These are phyloP conservation scores for Cephalopachus bancanus DNA, from an alignment of 2,797 vertebrate species.

Conservation along the genomic window DNA sequence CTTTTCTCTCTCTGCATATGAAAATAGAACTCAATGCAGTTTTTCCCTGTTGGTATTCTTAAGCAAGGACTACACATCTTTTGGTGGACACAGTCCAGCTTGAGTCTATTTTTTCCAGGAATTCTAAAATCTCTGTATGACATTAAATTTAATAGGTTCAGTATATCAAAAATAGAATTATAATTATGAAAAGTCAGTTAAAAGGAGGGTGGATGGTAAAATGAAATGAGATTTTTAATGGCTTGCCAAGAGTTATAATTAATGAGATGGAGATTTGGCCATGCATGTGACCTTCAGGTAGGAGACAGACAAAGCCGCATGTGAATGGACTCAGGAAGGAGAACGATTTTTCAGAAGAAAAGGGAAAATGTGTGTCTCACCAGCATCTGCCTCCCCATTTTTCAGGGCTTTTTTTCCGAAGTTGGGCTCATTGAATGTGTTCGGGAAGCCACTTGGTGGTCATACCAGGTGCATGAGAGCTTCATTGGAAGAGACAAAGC, in stretches of 20 bases:
- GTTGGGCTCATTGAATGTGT: background rate
- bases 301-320: background rate
- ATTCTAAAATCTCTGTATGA: conserved; percentile 55
- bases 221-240: conserved; percentile 80
- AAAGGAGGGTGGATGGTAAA: conserved; percentile 62
- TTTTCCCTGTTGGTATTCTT: background rate
- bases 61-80: background rate
- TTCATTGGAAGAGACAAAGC: background rate
- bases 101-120: conserved; percentile 54
- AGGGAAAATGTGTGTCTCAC: background rate
- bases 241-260: conserved; percentile 64
- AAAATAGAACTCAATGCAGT: background rate
- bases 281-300: background rate
- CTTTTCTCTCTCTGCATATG: background rate
- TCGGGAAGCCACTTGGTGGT: background rate
- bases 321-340: background rate
- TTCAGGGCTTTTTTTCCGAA: background rate
- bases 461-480: background rate
- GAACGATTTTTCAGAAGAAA: background rate
- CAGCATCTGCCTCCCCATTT: fast-evolving
- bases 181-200: conserved; percentile 75
- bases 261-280: conserved; percentile 67
- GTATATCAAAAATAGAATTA: conserved; percentile 80
- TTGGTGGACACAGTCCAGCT: background rate
- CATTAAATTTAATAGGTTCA: conserved; percentile 76